Conservation (phyloP, 53 echinoderm and acorn worm species). For the Echinarachnius parma region DNA sequence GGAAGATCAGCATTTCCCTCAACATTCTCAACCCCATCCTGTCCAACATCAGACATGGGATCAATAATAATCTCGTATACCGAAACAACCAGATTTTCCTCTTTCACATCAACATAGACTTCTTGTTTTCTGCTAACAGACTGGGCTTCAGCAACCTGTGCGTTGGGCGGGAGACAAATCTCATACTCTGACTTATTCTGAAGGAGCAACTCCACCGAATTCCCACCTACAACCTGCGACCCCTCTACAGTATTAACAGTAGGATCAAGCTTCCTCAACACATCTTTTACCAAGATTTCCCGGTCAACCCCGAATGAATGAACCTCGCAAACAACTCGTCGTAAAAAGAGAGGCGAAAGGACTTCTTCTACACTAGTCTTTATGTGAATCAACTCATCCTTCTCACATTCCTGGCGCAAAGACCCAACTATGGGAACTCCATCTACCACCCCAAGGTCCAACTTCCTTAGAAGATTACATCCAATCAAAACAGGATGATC, state of each 20-base stretch:
- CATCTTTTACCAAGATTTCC: no score
- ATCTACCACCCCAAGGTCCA: no score
- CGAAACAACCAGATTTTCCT: background rate
- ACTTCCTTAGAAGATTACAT: no score
- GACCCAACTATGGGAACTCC: no score
- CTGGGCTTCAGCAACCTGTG: constrained; percentile 3
- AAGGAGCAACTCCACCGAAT: background rate
- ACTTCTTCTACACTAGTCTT: no score
- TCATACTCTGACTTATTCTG: background rate
- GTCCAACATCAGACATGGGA: background rate
- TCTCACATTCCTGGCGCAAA: no score
- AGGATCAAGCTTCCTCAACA: background rate
- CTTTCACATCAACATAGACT: constrained; percentile 7
- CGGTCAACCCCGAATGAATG: no score
- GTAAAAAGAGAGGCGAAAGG: no score
- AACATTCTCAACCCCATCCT: background rate
- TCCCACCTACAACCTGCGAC: background rate
- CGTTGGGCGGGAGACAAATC: background rate
- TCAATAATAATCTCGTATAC: constrained; percentile 5
- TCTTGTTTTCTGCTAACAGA: background rate
- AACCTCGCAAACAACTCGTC: no score
- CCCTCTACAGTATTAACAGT: background rate
- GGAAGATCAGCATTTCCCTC: background rate
- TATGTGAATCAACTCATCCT: no score
- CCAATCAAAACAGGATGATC: no score